Base-by-base conservation (phyloP, 2,797 vertebrate species). In the Parambassis ranga region DNA sequence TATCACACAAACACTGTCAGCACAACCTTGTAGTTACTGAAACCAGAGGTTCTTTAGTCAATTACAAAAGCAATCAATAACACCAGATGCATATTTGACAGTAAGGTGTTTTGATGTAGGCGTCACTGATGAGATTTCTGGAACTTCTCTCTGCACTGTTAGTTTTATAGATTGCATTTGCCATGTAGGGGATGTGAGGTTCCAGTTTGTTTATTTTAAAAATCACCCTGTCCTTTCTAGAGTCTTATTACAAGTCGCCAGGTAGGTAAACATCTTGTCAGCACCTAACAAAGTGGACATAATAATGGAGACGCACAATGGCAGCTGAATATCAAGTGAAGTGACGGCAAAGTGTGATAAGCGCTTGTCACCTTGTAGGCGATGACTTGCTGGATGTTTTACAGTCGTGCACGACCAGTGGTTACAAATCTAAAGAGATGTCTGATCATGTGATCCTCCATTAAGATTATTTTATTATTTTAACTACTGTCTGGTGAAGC, bases 11-110 rank as follows among this genome's bases (percentile, higher is more conserved):
- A 74, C 38, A 30, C 57, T 39, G 37, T 63, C 49, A 58, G 20
- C 49, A 42, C 20, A 8, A 75, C 53, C 41, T 61, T 51, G 63
- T 71, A 57, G 46, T 60, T 71, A 65, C 70, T 71, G 55, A 62
- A 77, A 73, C 56, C 57, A 76, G 79, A 65, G 65, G 49, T 60
- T 82, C 62, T 81, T 68, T 36, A 77, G 75, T 75, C 83, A 84
- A 86, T 91, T 86, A 87, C 68, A 84, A 79, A 90, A 79, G 52
- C 81, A 82, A 91, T 91, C 89, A 89, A 90, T 91, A 85, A 89
- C 70, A 75, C 41, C 74, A 75, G 84, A 80, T 80, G 66, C 83
- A 77, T 81, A 66, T 70, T 73, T 71, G 68, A 84, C 42, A 59
- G 74, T 71, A 71, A 84, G 30, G 44, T 80, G 82, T 85, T 85